phyloP scores from a whole-genome alignment of 2,797 vertebrate genomes.

The Pteropus rufus region DNA sequence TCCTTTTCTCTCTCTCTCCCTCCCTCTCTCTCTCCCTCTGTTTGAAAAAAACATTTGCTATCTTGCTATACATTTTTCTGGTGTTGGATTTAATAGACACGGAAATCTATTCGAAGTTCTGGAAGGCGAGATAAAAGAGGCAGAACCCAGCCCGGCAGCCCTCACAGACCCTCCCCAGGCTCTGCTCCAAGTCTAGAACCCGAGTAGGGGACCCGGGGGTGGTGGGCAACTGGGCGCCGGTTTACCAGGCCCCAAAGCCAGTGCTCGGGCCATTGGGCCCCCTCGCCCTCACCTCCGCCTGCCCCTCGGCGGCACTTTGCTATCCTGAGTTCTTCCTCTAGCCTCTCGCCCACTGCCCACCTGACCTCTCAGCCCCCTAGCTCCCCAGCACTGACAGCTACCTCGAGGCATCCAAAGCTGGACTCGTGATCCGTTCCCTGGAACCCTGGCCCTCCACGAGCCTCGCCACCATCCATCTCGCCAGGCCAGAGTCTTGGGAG shows the following conservation, averaged over 20 bases:
- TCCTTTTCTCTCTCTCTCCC: neutral
- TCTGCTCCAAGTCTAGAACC: neutral
- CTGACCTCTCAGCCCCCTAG: neutral
- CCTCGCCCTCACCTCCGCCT: neutral
- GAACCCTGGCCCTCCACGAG: neutral
- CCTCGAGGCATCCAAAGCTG: neutral
- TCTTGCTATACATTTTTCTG: neutral
- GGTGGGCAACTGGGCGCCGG: too few species aligned
- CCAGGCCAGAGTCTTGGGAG: neutral
- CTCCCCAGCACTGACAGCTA: neutral
- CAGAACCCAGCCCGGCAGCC: neutral
- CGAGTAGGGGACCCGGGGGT: neutral
- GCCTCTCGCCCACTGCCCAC: too few species aligned
- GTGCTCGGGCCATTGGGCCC: neutral
- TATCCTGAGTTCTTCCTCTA: neutral
- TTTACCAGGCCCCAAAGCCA: neutral
- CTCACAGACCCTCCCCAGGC: neutral
- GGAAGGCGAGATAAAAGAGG: neutral
- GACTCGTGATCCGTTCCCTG: neutral
- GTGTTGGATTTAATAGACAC: neutral
- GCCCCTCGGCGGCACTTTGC: neutral
- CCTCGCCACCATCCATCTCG: neutral
- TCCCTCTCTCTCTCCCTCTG: neutral
- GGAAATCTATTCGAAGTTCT: neutral
- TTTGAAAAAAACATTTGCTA: neutral